Base-by-base conservation (phyloP, 2,888 invertebrate species). In the Cosmia pyralina region DNA sequence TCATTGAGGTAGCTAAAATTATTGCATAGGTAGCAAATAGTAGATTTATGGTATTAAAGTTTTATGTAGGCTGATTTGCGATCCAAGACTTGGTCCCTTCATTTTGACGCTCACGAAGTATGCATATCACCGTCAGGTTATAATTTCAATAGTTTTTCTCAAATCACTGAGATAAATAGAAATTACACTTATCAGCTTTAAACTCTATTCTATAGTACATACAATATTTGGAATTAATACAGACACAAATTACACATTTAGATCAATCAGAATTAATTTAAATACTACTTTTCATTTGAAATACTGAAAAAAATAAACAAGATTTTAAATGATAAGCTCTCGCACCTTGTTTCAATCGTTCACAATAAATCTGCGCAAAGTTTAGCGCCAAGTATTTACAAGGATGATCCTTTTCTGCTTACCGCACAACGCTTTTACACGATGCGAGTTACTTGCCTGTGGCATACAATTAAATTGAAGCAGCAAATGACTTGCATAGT, bases 171-270 rank as follows among this genome's bases (percentile, higher is more conserved):
- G n/a, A 75, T 72, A 69, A 60, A 73, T 69, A 80, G 0, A 67
- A 77, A 70, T 79, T 62, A 76, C 28, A 76, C 59, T 77, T 66
- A 77, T 28, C 19, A 62, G 10, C 72, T 68, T 55, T 41, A 64
- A 48, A 79, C 53, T 58, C 28, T 69, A 77, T 53, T 69, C 28
- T 66, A 19, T 72, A 76, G 38, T 66, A 64, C 52, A 19, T 69
- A 63, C 46, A 69, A 58, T 77, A 75, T 81, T 81, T 75, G 83
- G 66, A 65, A 76, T 57, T 19, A 62, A 60, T 71, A 80, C 59
- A 75, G 62, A 83, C 75, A 83, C 70, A 65, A 64, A 53, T 75
- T 48, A 71, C 80, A 75, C 66, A 83, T 69, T 58, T n/a, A 69
- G 52, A 69, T 69, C 44, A 72, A 63, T 69, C 44, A 58, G 17